Base-by-base conservation (phyloP, 1,140 invertebrate genomes). In the Chionoecetes opilio region DNA sequence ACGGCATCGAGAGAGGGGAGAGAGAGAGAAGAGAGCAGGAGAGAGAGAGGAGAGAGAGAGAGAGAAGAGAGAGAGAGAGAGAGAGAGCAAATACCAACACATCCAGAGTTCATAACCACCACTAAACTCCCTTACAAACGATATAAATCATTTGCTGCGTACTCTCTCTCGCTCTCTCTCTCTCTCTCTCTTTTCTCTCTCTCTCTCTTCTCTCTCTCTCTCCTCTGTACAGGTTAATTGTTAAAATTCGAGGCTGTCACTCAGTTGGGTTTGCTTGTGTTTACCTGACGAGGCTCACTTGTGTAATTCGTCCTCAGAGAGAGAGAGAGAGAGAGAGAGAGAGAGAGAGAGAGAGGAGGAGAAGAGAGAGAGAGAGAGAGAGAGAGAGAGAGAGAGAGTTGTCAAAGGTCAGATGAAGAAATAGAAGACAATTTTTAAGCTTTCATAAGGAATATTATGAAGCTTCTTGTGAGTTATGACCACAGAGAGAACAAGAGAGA, bases 41-140 rank as follows among this genome's bases (percentile, higher is more conserved):
- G 26, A 35, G 91, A n/a, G 38, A 37, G n/a, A 2, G n/a, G n/a
- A 8, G 8, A 8, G 63, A 75, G 63, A 75, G 63, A n/a, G 63
- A 17, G 63, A 75, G 63, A 75, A 75, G 63, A 75, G 63, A 75
- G 63, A 75, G 63, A 75, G 63, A 75, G 63, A 75, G 63, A 75
- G 63, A 21, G 1, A 75, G 21, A 75, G 63, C n/a, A 75, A 75
- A 75, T 75, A n/a, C n/a, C 6, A 75, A 75, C 85, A 32, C 85
- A 9, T 87, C 3, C 31, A 29, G 31, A 38, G 9, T 87, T 26
- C 85, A 35, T 38, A 34, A 35, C 34, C 31, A 21, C 21, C 85
- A 35, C 85, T 6, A 87, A 86, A 35, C 85, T 87, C 31, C 14
- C 85, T 21, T n/a, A n/a, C n/a, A n/a, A n/a, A n/a, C n/a, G n/a